Evolutionary conservation across 2,888 invertebrate species (phyloP), one percentile per base, ranked within the genome.

Genomic region (Drosophila fungiperda): DNA sequence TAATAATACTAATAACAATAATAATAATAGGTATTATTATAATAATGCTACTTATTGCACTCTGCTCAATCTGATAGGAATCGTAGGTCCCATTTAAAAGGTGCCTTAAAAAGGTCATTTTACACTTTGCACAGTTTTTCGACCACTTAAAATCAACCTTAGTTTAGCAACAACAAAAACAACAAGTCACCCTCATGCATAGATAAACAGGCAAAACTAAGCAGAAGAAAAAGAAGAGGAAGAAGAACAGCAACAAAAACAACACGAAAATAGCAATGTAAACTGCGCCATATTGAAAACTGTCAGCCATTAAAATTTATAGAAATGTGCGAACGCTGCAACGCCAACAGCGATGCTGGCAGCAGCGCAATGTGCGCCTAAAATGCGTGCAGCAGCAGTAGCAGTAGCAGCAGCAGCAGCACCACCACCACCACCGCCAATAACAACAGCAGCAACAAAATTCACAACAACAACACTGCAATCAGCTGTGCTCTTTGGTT

Each of bases 261-360:
- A 33, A 29, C 20, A 55, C 49, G 53, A 59, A 61, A 70, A 81
- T 71, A 70, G 69, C 68, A 84, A 70, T 73, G 87, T 74, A 74
- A 83, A 82, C 78, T 78, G 67, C 85, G 85, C 85, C 85, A 85
- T 89, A 83, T 83, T 82, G 83, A 71, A 69, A 82, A 78, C 68
- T 70, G 86, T 81, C 89, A 81, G 87, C 85, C 85, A 85, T 85
- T 88, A 77, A 85, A 84, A 73, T 77, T 76, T 70, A 76, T 82
- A 76, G 80, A 80, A 81, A 82, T 80, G 70, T 80, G 79, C 73
- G 80, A 69, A 57, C 49, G 62, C 63, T 65, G 59, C 33, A 29
- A 45, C 68, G 66, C 29, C 45, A 64, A 53, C 80, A 59, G 78
- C 68, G 59, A 20, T 60, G 55, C 40, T 20, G 53, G 53, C 70